Evolutionary conservation across 1,140 invertebrate species (phyloP).

Genomic region (Polyergus mexicanus): DNA sequence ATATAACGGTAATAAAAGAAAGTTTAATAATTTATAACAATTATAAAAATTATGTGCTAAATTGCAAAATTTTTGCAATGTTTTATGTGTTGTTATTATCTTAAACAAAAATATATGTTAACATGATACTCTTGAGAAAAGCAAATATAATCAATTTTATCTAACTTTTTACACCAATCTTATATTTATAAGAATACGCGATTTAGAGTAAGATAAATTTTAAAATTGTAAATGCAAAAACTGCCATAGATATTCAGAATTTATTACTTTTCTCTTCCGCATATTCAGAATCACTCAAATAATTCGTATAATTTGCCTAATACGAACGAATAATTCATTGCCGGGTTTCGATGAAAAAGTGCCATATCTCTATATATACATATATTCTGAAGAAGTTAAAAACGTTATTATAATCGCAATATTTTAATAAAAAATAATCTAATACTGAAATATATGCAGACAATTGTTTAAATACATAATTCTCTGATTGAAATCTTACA

Average conservation of each 20-base stretch:
- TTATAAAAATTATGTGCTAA: neutral
- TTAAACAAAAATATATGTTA: neutral
- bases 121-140: neutral
- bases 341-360: slow-evolving; percentile 22
- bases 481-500: neutral
- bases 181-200: slow-evolving; percentile 30
- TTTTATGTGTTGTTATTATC: neutral
- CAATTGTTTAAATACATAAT: neutral
- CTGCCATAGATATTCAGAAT: slow-evolving; percentile 14
- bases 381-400: slow-evolving; percentile 7
- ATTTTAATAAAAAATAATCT: slow-evolving; percentile 6
- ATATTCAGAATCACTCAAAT: slow-evolving; percentile 15
- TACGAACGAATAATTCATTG: slow-evolving; percentile 40
- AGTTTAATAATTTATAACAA: no score
- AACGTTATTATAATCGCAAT: neutral
- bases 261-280: slow-evolving; percentile 23
- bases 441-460: neutral
- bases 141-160: neutral
- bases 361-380: neutral
- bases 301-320: slow-evolving; percentile 39
- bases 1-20: no score
- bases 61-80: neutral
- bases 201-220: slow-evolving; percentile 9
- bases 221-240: slow-evolving; percentile 31
- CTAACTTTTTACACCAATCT: neutral